Percentiles rank a stretch among this genome's conserved stretches.
Evolutionary conservation across 2,113 vertebrate species (phyloP).

Genomic region (Piprites chloris): DNA sequence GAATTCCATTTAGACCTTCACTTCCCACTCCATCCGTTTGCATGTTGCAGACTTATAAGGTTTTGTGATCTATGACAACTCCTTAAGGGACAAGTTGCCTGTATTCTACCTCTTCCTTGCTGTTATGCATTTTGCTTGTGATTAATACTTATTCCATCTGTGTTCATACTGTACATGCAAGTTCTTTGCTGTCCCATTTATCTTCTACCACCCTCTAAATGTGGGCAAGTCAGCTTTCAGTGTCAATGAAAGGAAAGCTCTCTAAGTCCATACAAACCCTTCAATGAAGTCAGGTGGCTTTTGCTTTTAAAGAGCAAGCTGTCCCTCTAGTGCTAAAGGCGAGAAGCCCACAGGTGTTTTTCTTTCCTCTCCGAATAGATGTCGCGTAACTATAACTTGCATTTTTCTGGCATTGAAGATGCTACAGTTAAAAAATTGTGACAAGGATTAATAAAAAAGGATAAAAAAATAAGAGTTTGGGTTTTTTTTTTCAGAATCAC

Average conservation of each 20-base stretch:
- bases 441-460: background rate
- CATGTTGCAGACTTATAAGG: background rate
- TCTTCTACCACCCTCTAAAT: background rate
- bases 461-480: background rate
- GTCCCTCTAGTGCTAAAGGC: background rate
- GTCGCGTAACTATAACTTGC: background rate
- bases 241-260: background rate
- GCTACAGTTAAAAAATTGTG: background rate
- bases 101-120: background rate
- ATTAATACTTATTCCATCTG: background rate
- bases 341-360: background rate
- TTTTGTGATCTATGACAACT: background rate
- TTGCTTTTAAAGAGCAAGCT: background rate
- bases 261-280: background rate
- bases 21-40: background rate
- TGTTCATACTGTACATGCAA: background rate
- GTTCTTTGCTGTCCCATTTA: background rate
- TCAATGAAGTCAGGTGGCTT: background rate
- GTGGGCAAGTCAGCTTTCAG: background rate
- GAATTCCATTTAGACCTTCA: background rate
- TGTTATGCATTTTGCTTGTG: background rate
- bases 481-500: background rate
- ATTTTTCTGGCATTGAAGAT: background rate
- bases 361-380: background rate
- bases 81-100: background rate